These are phyloP conservation scores for Apodemia hepburni DNA, from an alignment of 2,888 invertebrate genomes.

Conservation along the genomic window DNA sequence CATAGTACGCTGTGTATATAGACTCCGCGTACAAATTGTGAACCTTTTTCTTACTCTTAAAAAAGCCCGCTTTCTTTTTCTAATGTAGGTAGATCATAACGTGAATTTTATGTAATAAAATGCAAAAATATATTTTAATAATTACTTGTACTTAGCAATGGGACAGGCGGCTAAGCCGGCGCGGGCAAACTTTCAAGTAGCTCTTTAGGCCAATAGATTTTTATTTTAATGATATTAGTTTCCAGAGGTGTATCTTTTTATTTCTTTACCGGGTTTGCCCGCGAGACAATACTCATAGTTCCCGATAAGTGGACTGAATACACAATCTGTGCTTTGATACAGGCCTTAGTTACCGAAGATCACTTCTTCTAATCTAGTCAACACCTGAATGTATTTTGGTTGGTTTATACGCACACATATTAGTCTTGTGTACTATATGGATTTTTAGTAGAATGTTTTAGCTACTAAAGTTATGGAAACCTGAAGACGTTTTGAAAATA, in stretches of 20 bases:
- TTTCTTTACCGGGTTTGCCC: conserved; percentile 55
- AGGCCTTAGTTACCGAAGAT: conserved; percentile 22
- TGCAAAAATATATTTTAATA: conserved; percentile 80
- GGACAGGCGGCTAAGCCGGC: conserved; percentile 74
- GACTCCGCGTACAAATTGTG: conserved; percentile 75
- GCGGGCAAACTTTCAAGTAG: conserved; percentile 63
- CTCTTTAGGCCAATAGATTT: conserved; percentile 40
- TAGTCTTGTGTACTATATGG: background rate
- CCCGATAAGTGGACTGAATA: conserved; percentile 58
- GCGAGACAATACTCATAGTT: conserved; percentile 67
- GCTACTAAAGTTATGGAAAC: background rate
- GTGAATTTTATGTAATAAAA: conserved; percentile 80
- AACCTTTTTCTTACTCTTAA: conserved; percentile 70
- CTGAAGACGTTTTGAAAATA: no score
- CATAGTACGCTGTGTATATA: conserved; percentile 78
- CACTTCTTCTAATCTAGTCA: conserved; percentile 54
- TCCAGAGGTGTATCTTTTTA: conserved; percentile 31
- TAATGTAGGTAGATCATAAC: conserved; percentile 78
- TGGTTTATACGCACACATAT: conserved; percentile 4
- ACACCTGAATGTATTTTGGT: conserved; percentile 12
- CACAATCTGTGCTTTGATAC: conserved; percentile 55
- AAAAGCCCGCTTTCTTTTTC: conserved; percentile 76
- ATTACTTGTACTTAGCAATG: conserved; percentile 77
- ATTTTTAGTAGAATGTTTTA: background rate
- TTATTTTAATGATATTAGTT: conserved; percentile 29